Evolutionary conservation across 2,888 invertebrate species (phyloP).

Genomic region (Diaperis boleti): DNA sequence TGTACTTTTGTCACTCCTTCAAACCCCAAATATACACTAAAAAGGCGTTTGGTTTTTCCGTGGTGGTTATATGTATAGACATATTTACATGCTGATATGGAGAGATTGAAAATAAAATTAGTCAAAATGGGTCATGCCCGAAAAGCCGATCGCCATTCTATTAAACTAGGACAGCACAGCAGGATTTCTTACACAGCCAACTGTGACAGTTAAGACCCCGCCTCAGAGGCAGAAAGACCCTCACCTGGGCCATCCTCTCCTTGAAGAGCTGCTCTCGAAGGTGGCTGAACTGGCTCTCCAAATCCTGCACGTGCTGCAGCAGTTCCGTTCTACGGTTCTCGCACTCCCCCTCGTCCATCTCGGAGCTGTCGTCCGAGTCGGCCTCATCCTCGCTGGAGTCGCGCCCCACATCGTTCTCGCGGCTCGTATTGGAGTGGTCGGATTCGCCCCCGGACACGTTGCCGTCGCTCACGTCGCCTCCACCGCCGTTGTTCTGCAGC

Average conservation of each 20-base stretch:
- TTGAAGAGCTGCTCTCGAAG: constrained; percentile 90
- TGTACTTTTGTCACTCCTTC: too few species aligned
- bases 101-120: too few species aligned
- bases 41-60: too few species aligned
- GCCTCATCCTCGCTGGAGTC: constrained; percentile 85
- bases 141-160: too few species aligned
- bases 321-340: constrained; percentile 86
- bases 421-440: constrained; percentile 76
- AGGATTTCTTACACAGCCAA: too few species aligned
- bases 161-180: too few species aligned
- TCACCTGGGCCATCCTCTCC: constrained; percentile 82
- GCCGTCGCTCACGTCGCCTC: constrained; percentile 67
- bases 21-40: too few species aligned
- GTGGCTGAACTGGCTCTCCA: constrained; percentile 89
- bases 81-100: too few species aligned
- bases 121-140: too few species aligned
- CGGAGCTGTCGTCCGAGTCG: constrained; percentile 88
- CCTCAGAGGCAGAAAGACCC: too few species aligned
- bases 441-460: constrained; percentile 79
- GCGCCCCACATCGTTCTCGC: constrained; percentile 73
- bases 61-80: too few species aligned
- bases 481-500: constrained; percentile 32
- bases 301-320: constrained; percentile 86
- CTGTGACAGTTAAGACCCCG: too few species aligned
- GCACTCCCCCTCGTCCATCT: constrained; percentile 93